Evolutionary conservation across 2,888 invertebrate genomes (phyloP).

Genomic region (Augiades crinisus): DNA sequence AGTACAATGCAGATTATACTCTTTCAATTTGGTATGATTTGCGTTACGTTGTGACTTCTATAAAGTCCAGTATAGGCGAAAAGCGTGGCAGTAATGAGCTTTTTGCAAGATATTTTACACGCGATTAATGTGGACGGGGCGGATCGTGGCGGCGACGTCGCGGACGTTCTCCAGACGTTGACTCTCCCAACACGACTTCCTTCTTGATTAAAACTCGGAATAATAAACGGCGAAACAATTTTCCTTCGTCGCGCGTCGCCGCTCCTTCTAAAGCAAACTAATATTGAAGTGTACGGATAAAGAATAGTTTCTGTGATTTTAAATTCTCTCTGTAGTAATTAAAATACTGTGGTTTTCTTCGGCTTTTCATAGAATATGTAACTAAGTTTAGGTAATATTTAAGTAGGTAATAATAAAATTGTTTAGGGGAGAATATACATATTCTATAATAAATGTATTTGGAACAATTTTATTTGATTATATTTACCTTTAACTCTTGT

Average conservation of each 20-base stretch:
- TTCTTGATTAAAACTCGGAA: constrained; percentile 77
- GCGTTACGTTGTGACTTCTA: not conserved
- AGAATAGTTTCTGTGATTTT: constrained; percentile 43
- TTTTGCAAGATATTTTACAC: constrained; percentile 54
- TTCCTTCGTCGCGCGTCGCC: constrained; percentile 52
- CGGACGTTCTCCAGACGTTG: constrained; percentile 59
- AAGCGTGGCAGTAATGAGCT: constrained; percentile 43
- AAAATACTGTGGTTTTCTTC: not conserved
- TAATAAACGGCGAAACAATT: constrained; percentile 76
- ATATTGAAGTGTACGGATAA: constrained; percentile 59
- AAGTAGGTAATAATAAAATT: too few species aligned
- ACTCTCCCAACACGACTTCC: constrained; percentile 45
- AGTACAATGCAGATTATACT: not conserved
- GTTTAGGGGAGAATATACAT: too few species aligned
- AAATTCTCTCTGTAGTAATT: constrained; percentile 29
- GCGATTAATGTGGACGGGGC: constrained; percentile 54
- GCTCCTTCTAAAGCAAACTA: constrained; percentile 54
- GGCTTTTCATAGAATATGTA: not conserved
- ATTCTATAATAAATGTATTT: too few species aligned
- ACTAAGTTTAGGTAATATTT: too few species aligned
- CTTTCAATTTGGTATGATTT: constrained; percentile 1
- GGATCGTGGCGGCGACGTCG: constrained; percentile 48
- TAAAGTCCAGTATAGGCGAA: constrained; percentile 31
- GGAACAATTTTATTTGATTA: too few species aligned
- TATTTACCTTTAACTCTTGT: too few species aligned